Base-by-base conservation (phyloP, 2,888 invertebrate genomes). In the Urechis unicinctus region DNA sequence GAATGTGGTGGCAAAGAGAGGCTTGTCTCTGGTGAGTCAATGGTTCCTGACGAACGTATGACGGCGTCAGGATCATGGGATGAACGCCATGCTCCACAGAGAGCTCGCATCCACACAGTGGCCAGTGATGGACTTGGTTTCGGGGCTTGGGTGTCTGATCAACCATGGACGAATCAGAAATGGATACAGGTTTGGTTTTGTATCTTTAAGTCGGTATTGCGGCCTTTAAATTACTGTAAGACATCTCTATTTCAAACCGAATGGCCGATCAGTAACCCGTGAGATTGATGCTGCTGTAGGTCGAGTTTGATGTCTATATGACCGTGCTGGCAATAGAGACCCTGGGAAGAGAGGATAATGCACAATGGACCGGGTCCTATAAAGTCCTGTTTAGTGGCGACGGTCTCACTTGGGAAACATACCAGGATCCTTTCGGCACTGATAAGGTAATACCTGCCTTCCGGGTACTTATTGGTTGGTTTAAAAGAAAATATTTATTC, bases 121-220 rank as follows among this genome's bases (percentile, higher is more conserved):
- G 62, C 61, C 3, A 57, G 65, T 2, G 55, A 58, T 28, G 68
- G 67, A 21, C 55, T 51, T n/a, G 61, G 60, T 41, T 60, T 53
- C 3, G 68, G 67, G 6, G 68, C 65, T 1, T 70, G 70, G 70
- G 60, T 60, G 24, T 61, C 68, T 1, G 25, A 50, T 13, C 5
- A 22, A 21, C 29, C 53, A 53, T 36, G 45, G 45, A 44, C 24
- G 2, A 36, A 24, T 36, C 22, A 26, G n/a, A n/a, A n/a, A n/a
- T 55, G 55, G 55, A 53, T 52, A 42, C 55, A 55, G 55, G 55
- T 51, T n/a, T 21, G 17, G 17, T 17, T 13, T 36, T 13, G 17
- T 36, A 17, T 36, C 17, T 17, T 13, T n/a, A n/a, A n/a, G n/a
- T n/a, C n/a, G n/a, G n/a, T n/a, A n/a, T n/a, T n/a, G n/a, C n/a